Evolutionary conservation across 2,888 invertebrate species (phyloP), one percentile per base, ranked within the genome.

Genomic region (Eudemis profundana): DNA sequence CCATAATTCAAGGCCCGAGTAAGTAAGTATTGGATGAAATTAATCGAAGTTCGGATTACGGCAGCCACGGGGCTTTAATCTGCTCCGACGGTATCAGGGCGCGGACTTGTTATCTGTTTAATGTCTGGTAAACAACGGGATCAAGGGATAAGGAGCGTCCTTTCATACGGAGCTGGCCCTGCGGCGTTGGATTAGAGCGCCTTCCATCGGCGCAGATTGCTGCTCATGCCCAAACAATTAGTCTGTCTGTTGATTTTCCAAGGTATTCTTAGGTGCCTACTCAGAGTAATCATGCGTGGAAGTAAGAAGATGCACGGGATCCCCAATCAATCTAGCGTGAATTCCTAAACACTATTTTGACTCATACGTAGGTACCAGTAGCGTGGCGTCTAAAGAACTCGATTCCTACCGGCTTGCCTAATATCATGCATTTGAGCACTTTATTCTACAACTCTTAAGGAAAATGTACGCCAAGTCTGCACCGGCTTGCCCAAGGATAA

Each of bases 121-220:
- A 93, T 92, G 93, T 92, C 92, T 93, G 93, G 92, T 93, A 92
- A 92, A 92, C 92, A 93, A 92, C 90, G 83, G 92, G 92, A 91
- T 92, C 90, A 92, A 91, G 89, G 91, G 92, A 92, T 92, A 90
- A 90, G 90, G 87, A 86, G 83, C 86, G 88, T 90, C 91, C 90
- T 90, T 89, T 86, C 86, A 88, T 88, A 86, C 84, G 79, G 82
- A 72, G 76, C 86, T 89, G 87, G 89, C 90, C 91, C 90, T 89
- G 84, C 74, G 90, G 90, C 87, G 79, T 75, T 74, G 89, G 92
- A 90, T 91, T 91, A 92, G 82, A 77, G 77, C 74, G 82, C 81
- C 79, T 83, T 83, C 82, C 79, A 76, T 78, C 76, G 80, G 78
- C 72, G 81, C 85, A 86, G 87, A 90, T 90, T 90, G 86, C 85